Conservation (phyloP, 2,888 invertebrate species). For the Sabatieria punctata region DNA sequence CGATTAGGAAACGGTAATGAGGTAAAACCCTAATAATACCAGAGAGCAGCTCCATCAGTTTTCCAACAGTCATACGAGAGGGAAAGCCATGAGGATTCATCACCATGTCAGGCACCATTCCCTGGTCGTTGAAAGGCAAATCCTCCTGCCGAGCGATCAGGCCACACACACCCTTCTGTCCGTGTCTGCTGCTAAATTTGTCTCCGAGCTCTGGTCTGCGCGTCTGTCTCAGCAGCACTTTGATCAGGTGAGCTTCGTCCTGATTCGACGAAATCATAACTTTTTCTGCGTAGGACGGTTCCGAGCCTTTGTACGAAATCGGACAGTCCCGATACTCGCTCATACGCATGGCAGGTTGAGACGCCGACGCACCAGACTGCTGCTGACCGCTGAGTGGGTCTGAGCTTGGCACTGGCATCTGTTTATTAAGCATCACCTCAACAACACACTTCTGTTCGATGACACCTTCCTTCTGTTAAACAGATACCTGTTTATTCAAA, state of each 20-base stretch:
- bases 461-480: too few species aligned
- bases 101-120: slow-evolving; percentile 40
- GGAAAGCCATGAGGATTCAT: slow-evolving; percentile 99
- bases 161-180: slow-evolving; percentile 79
- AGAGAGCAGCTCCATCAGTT: slow-evolving; percentile 80
- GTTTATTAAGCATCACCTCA: slow-evolving; percentile 71
- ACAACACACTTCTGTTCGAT: not conserved
- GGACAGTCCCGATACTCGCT: slow-evolving; percentile 28
- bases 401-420: too few species aligned
- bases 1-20: too few species aligned
- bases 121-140: slow-evolving; percentile 79
- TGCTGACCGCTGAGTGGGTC: too few species aligned
- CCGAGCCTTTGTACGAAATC: slow-evolving; percentile 32
- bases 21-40: too few species aligned
- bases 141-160: slow-evolving; percentile 92
- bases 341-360: too few species aligned
- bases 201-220: slow-evolving; percentile 88
- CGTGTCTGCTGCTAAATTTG: slow-evolving; percentile 95
- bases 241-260: slow-evolving; percentile 80
- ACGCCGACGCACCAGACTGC: too few species aligned
- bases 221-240: slow-evolving; percentile 77
- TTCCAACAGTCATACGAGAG: slow-evolving; percentile 98
- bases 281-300: slow-evolving; percentile 49
- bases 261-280: slow-evolving; percentile 86
- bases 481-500: slow-evolving; percentile 30